phyloP scores from a whole-genome alignment of 2,888 invertebrate species.

The Callinectes sapidus region DNA sequence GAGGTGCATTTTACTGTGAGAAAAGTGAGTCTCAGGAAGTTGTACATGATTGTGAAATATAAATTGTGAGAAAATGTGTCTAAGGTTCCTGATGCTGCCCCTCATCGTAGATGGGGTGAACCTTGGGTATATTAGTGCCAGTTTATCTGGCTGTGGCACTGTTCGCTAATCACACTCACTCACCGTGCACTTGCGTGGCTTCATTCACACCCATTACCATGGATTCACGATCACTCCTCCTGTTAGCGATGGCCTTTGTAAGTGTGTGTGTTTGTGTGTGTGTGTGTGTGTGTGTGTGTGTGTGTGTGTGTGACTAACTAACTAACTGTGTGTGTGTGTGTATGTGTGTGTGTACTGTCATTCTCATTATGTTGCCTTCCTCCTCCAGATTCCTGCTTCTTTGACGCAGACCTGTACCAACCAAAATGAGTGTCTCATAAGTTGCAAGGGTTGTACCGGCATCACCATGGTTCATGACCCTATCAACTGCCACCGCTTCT shows the following conservation, averaged over 20 bases:
- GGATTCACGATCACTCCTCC: not conserved
- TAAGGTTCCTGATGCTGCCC: not conserved
- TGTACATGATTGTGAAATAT: not conserved
- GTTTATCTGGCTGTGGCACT: not conserved
- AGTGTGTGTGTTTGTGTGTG: slow-evolving; percentile 30
- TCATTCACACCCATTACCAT: not conserved
- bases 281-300: not conserved
- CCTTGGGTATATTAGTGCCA: not conserved
- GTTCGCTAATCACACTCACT: not conserved
- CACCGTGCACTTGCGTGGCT: not conserved
- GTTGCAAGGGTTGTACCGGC: slow-evolving; percentile 15
- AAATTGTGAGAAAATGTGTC: not conserved
- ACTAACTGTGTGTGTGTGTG: slow-evolving; percentile 45
- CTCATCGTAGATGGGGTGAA: not conserved
- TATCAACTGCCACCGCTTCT: slow-evolving; percentile 7
- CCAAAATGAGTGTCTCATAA: not conserved
- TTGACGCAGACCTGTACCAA: not conserved
- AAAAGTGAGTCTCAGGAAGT: not conserved
- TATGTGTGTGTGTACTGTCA: slow-evolving; percentile 43
- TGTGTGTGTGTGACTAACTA: no score
- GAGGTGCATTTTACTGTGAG: not conserved
- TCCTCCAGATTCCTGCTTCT: not conserved
- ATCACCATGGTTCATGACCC: slow-evolving; percentile 10
- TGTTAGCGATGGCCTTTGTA: not conserved
- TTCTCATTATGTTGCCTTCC: not conserved